These are phyloP conservation scores for Hanleya hanleyi DNA, from an alignment of 2,888 invertebrate species.

Conservation along the genomic window DNA sequence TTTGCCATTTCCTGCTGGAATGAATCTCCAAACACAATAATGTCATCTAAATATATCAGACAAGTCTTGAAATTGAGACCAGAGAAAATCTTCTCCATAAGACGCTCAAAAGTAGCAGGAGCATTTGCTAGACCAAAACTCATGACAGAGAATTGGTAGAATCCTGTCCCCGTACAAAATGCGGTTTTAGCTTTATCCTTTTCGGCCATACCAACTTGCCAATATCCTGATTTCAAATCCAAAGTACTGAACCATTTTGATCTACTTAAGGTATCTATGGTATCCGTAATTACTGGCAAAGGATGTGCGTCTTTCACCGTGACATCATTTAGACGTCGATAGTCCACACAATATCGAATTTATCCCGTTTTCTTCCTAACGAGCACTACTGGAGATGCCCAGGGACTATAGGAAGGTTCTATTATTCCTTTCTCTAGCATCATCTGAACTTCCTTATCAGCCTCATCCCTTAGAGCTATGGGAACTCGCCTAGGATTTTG, in stretches of 20 bases:
- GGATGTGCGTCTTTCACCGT: conserved; percentile 25
- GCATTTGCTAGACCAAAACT: no score
- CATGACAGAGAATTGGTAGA: conserved; percentile 40
- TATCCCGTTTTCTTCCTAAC: conserved; percentile 67
- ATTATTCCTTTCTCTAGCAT: conserved; percentile 26
- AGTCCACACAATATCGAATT: conserved; percentile 52
- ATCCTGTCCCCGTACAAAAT: conserved; percentile 32
- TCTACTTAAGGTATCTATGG: conserved; percentile 16
- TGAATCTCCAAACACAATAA: not conserved
- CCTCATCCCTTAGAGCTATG: not conserved
- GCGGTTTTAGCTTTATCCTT: conserved; percentile 42
- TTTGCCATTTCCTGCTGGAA: not conserved
- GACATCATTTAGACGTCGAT: conserved; percentile 43
- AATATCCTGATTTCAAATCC: conserved; percentile 31
- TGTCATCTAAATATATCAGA: no score
- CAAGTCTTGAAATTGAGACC: no score
- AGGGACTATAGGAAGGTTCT: conserved; percentile 58
- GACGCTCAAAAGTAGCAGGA: no score
- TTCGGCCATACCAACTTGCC: conserved; percentile 41
- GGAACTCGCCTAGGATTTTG: conserved; percentile 11
- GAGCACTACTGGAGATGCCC: conserved; percentile 66
- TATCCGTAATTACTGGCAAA: conserved; percentile 19
- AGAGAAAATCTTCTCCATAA: no score
- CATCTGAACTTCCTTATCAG: conserved; percentile 7
- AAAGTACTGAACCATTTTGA: conserved; percentile 20